Evolutionary conservation across 2,113 vertebrate genomes (phyloP).

Genomic region (Helogale parvula): DNA sequence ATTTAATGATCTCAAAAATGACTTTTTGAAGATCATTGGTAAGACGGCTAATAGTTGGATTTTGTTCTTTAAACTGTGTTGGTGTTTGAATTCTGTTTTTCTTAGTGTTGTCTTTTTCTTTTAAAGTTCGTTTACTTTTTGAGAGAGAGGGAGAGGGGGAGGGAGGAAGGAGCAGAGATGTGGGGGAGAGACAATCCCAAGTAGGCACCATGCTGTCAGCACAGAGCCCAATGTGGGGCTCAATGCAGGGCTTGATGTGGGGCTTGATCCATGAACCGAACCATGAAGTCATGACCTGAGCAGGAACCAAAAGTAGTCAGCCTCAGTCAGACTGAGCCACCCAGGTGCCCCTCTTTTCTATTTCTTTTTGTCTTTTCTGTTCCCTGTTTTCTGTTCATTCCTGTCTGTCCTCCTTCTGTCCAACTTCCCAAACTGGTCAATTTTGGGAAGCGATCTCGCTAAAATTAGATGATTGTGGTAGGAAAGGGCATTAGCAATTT

Average conservation of each 20-base stretch:
- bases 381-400: neutral
- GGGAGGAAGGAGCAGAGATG: no score
- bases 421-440: neutral
- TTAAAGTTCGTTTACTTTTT: neutral
- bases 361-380: neutral
- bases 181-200: no score
- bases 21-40: neutral
- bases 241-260: no score
- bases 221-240: no score
- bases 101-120: constrained; percentile 63
- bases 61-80: neutral
- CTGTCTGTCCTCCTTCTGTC: neutral
- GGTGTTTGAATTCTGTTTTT: constrained; percentile 31
- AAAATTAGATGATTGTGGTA: constrained; percentile 32
- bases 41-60: neutral
- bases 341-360: no score
- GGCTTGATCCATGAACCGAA: no score
- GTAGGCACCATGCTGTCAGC: no score
- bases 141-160: no score
- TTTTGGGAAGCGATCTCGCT: neutral
- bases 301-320: no score
- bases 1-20: neutral
- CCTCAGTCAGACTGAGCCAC: no score
- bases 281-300: no score
- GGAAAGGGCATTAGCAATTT: neutral